These are phyloP conservation scores for Drosophila melanosoma DNA, from an alignment of 2,888 invertebrate species.

Conservation along the genomic window DNA sequence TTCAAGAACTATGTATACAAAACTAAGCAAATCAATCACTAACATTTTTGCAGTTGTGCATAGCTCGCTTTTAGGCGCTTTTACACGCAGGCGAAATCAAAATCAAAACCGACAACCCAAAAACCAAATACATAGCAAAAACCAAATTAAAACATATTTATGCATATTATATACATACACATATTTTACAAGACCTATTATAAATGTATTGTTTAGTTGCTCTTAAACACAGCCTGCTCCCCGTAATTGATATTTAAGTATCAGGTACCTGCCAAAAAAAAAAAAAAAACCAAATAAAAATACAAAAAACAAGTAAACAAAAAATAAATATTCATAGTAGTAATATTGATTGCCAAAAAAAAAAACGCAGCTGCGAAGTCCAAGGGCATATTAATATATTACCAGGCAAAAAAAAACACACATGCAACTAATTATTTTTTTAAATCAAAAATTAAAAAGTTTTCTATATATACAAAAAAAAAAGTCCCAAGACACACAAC, in stretches of 20 bases:
- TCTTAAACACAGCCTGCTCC: conserved; percentile 39
- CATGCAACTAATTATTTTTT: conserved; percentile 51
- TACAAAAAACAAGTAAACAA: conserved; percentile 13
- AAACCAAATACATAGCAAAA: conserved; percentile 21
- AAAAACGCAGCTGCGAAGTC: conserved; percentile 40
- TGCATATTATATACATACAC: conserved; percentile 19
- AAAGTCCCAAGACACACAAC: conserved; percentile 23
- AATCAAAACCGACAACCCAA: not conserved
- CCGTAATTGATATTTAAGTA: conserved; percentile 71
- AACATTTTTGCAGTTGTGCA: conserved; percentile 67
- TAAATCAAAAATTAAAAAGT: conserved; percentile 32
- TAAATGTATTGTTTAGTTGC: conserved; percentile 52
- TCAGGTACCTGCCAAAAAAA: conserved; percentile 78
- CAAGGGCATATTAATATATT: conserved; percentile 38
- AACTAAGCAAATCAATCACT: conserved; percentile 54
- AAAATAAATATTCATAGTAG: conserved; percentile 36
- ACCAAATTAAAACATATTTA: conserved; percentile 38
- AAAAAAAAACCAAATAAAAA: conserved; percentile 5
- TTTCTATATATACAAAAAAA: conserved; percentile 42
- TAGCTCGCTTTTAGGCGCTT: conserved; percentile 79
- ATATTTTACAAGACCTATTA: conserved; percentile 27
- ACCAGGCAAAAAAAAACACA: conserved; percentile 23
- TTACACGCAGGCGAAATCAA: conserved; percentile 71
- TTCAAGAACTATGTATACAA: conserved; percentile 39
- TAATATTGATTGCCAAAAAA: conserved; percentile 36